Percentiles rank a stretch among this genome's conserved stretches.
phyloP scores from a whole-genome alignment of 2,888 invertebrate species.

The Schizotus pectinicornis region DNA sequence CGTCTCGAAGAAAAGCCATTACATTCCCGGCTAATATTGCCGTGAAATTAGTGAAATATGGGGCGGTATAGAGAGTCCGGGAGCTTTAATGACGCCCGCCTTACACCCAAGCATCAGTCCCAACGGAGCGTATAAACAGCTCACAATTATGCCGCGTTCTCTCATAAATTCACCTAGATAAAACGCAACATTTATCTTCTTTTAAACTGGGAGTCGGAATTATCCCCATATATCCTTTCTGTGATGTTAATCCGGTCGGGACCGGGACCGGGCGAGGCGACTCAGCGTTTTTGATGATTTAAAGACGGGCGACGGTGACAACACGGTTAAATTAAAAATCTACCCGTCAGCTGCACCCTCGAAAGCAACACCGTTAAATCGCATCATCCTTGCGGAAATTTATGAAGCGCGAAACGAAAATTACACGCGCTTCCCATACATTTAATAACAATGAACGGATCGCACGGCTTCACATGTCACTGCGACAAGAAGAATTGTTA shows the following conservation, averaged over 20 bases:
- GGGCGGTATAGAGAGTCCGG: slow-evolving; percentile 35
- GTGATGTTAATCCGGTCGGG: slow-evolving; percentile 55
- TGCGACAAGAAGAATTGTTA: too few relatives aligned
- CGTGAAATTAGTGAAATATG: slow-evolving; percentile 48
- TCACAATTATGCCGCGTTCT: slow-evolving; percentile 56
- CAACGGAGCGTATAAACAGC: slow-evolving; percentile 54
- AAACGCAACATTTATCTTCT: slow-evolving; percentile 59
- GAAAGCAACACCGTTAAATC: too few relatives aligned
- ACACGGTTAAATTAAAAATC: slow-evolving; percentile 48
- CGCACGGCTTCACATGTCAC: too few relatives aligned
- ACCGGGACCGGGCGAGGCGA: slow-evolving; percentile 37
- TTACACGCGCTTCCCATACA: too few relatives aligned
- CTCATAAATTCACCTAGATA: slow-evolving; percentile 58
- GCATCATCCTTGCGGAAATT: too few relatives aligned
- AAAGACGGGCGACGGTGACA: slow-evolving; percentile 47
- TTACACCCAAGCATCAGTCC: slow-evolving; percentile 24
- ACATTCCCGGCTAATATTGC: slow-evolving; percentile 46
- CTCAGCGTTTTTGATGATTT: slow-evolving; percentile 58
- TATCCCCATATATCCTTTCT: slow-evolving; percentile 56
- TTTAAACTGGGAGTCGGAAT: slow-evolving; percentile 54
- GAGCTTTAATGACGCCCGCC: slow-evolving; percentile 19
- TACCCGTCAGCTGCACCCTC: not conserved
- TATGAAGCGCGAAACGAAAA: too few relatives aligned
- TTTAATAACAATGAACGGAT: too few relatives aligned
- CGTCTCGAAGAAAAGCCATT: slow-evolving; percentile 45